These are phyloP conservation scores for Cyanoderma ruficeps DNA, from an alignment of 2,113 vertebrate genomes.

Conservation along the genomic window DNA sequence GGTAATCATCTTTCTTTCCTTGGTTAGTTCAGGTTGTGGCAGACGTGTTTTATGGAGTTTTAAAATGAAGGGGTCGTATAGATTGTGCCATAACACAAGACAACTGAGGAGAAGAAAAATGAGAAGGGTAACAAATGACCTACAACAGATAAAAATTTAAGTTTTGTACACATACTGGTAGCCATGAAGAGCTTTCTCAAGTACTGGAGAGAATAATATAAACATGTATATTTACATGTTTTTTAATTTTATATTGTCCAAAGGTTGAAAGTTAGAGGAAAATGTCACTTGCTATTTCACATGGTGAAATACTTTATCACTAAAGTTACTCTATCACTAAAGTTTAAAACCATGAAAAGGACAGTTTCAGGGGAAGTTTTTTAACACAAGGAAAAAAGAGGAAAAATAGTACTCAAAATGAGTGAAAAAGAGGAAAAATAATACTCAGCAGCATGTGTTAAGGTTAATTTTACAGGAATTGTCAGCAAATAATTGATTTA, in stretches of 20 bases:
- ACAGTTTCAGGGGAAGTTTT: not conserved
- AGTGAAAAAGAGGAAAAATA: not conserved
- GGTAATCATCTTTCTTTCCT: not conserved
- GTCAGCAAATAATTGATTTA: not conserved
- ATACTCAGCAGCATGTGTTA: not conserved
- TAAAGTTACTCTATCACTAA: not conserved
- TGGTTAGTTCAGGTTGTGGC: not conserved
- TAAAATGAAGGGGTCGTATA: not conserved
- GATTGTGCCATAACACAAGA: not conserved
- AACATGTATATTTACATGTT: not conserved
- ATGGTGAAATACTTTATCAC: not conserved
- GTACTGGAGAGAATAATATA: not conserved
- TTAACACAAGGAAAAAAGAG: not conserved
- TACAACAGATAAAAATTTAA: not conserved
- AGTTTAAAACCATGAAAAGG: not conserved
- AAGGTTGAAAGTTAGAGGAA: not conserved
- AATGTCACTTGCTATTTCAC: not conserved
- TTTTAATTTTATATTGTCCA: not conserved
- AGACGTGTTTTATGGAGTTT: not conserved
- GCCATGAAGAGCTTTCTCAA: not conserved
- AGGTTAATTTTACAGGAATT: not conserved
- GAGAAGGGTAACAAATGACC: not conserved
- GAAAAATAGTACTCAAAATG: not conserved
- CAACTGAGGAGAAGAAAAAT: not conserved
- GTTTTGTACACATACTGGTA: rapidly evolving